Percentiles rank a stretch among this genome's conserved stretches.
These are phyloP conservation scores for Urophycis tenuis DNA, from an alignment of 2,797 vertebrate species.

Conservation along the genomic window DNA sequence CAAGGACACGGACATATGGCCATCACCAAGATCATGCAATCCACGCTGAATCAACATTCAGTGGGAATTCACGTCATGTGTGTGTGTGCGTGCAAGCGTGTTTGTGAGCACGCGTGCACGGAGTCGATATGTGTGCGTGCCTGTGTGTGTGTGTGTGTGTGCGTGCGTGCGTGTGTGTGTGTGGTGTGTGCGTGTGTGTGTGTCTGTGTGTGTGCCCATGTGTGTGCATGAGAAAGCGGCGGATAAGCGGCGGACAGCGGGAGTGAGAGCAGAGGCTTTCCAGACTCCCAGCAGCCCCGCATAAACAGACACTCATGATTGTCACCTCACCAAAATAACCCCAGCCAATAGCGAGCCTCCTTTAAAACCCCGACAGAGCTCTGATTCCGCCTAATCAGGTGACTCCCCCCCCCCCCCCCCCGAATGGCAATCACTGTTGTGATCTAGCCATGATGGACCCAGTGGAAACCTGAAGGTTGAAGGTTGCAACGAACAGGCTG, in stretches of 20 bases:
- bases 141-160: neutral
- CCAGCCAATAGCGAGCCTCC: neutral
- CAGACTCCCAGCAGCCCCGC: neutral
- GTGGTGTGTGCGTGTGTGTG: neutral
- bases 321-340: conserved; percentile 1
- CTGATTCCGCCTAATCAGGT: neutral
- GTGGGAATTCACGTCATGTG: no score
- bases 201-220: neutral
- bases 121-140: neutral
- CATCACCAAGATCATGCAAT: neutral
- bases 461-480: neutral
- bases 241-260: neutral
- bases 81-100: no score
- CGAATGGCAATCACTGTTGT: neutral
- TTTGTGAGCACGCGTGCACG: no score
- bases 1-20: neutral
- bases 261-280: neutral
- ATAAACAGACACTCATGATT: neutral
- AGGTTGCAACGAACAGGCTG: neutral
- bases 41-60: neutral
- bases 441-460: neutral
- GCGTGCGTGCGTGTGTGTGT: neutral
- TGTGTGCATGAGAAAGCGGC: neutral
- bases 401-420: neutral
- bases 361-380: neutral